phyloP scores from a whole-genome alignment of 2,797 vertebrate genomes.

The Chaunax sp. region DNA sequence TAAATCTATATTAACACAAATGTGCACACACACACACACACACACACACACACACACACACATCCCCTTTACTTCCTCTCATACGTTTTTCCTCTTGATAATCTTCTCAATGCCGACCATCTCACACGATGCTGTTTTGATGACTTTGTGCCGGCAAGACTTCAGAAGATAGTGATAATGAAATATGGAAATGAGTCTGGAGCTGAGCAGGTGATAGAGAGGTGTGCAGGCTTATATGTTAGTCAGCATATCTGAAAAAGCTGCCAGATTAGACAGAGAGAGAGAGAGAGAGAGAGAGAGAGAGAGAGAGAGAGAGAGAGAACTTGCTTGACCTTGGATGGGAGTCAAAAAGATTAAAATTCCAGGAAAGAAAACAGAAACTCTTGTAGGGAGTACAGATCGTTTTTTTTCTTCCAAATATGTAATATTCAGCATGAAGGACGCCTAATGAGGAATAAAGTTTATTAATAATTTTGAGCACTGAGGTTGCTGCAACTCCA shows the following conservation, averaged over 20 bases:
- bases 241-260: slow-evolving; percentile 24
- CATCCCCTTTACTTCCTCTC: slow-evolving; percentile 2
- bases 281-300: slow-evolving; percentile 1
- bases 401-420: background rate
- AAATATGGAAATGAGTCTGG: slow-evolving; percentile 62
- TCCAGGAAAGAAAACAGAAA: too few species aligned
- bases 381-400: too few species aligned
- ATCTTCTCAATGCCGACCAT: slow-evolving; percentile 24
- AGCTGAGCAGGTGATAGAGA: slow-evolving; percentile 38
- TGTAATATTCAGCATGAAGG: background rate
- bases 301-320: background rate
- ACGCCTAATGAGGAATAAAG: slow-evolving; percentile 20
- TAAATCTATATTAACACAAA: too few species aligned
- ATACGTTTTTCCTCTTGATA: slow-evolving; percentile 36
- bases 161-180: slow-evolving; percentile 54
- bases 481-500: slow-evolving; percentile 32
- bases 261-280: slow-evolving; percentile 21
- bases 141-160: slow-evolving; percentile 33
- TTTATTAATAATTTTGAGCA: slow-evolving; percentile 56
- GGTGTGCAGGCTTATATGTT: slow-evolving; percentile 14
- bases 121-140: slow-evolving; percentile 15
- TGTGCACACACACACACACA: too few species aligned
- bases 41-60: too few species aligned
- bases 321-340: too few species aligned
- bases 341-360: too few species aligned